Conservation (phyloP, 2,888 invertebrate genomes). For the Chrysina gloriosa region DNA sequence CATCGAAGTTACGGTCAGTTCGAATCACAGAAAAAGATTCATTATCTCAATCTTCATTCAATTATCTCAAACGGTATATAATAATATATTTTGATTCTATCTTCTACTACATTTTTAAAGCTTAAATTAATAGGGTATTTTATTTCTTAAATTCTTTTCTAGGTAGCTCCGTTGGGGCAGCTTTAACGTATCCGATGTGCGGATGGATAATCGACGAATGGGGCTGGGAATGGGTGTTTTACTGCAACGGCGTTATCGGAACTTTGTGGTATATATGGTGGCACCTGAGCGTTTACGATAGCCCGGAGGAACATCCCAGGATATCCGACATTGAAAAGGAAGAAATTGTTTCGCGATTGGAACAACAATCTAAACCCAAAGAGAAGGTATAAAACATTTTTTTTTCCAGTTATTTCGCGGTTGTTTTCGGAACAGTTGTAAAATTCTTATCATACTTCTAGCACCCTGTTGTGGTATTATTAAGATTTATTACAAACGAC, state of each 20-base stretch:
- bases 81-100: too few relatives aligned
- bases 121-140: neutral
- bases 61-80: too few relatives aligned
- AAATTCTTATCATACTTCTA: too few relatives aligned
- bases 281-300: conserved; percentile 73
- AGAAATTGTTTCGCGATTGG: conserved; percentile 70
- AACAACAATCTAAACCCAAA: conserved; percentile 49
- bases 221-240: conserved; percentile 80
- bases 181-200: conserved; percentile 77
- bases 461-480: too few relatives aligned
- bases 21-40: too few relatives aligned
- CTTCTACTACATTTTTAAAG: too few relatives aligned
- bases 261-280: conserved; percentile 75
- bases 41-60: too few relatives aligned
- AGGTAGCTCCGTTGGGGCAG: conserved; percentile 76
- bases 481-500: too few relatives aligned
- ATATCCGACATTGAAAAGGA: conserved; percentile 71
- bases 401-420: neutral
- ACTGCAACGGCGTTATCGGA: conserved; percentile 72
- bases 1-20: too few relatives aligned
- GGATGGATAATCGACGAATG: conserved; percentile 73
- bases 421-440: neutral
- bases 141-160: conserved; percentile 45
- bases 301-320: conserved; percentile 74
- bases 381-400: conserved; percentile 31